Evolutionary conservation across 1,140 invertebrate genomes (phyloP).

Genomic region (Monochamus saltuarius): DNA sequence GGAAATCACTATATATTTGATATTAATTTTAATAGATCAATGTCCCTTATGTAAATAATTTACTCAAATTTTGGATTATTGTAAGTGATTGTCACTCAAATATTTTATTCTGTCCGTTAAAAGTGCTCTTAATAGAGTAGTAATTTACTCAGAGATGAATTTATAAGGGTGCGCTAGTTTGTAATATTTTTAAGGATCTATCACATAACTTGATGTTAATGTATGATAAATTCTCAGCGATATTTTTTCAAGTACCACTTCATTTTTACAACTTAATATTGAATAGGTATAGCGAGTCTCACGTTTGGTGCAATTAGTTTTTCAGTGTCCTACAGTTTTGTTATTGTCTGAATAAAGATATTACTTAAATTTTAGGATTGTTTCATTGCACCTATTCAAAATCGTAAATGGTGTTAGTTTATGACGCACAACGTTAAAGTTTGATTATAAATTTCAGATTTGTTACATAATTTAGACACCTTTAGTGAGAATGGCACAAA

Average conservation of each 20-base stretch:
- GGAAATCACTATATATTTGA: too few species aligned
- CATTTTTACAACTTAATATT: too few species aligned
- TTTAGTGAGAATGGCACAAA: too few species aligned
- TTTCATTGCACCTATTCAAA: too few species aligned
- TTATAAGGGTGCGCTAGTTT: slow-evolving; percentile 25
- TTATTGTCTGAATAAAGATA: slow-evolving; percentile 1
- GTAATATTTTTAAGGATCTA: slow-evolving; percentile 14
- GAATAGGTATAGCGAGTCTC: background rate
- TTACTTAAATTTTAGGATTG: too few species aligned
- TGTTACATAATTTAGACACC: too few species aligned
- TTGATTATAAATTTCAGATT: too few species aligned
- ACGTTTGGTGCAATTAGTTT: slow-evolving; percentile 9
- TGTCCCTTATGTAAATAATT: too few species aligned
- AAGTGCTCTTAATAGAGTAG: slow-evolving; percentile 32
- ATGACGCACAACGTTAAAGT: too few species aligned
- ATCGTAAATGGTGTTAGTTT: too few species aligned
- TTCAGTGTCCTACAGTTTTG: slow-evolving; percentile 14
- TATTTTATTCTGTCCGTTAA: slow-evolving; percentile 31
- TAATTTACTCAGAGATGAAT: slow-evolving; percentile 16
- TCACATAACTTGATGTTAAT: slow-evolving; percentile 2
- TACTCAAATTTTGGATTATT: too few species aligned
- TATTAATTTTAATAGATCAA: too few species aligned
- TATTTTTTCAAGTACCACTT: slow-evolving; percentile 12
- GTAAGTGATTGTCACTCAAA: background rate
- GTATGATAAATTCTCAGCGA: slow-evolving; percentile 16